These are phyloP conservation scores for Watsonalla binaria DNA, from an alignment of 2,888 invertebrate species.

Conservation along the genomic window DNA sequence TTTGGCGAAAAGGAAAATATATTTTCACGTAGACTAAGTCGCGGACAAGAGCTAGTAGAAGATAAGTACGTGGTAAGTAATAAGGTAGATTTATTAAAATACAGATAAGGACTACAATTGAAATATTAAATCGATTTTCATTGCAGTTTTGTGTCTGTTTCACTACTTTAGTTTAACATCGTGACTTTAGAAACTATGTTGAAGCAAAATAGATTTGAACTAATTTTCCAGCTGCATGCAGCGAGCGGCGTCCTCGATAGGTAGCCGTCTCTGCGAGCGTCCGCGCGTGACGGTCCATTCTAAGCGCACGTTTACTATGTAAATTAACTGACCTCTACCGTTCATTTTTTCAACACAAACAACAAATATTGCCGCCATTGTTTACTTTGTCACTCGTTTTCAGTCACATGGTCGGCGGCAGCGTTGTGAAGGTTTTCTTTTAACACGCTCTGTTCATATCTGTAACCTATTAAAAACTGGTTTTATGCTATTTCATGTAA, in stretches of 20 bases:
- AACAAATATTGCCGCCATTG: conserved; percentile 57
- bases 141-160: too few species aligned
- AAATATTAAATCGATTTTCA: too few species aligned
- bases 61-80: too few species aligned
- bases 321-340: conserved; percentile 66
- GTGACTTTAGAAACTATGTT: too few species aligned
- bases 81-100: too few species aligned
- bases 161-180: too few species aligned
- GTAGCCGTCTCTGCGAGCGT: conserved; percentile 48
- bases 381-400: conserved; percentile 38
- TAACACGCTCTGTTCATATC: not conserved
- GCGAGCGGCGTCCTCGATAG: conserved; percentile 27
- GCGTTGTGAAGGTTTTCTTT: conserved; percentile 6
- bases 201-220: not conserved
- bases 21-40: too few species aligned
- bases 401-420: conserved; percentile 19
- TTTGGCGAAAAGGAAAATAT: too few species aligned
- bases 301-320: conserved; percentile 74
- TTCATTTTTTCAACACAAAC: conserved; percentile 62
- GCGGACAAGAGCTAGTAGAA: too few species aligned
- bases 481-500: not conserved
- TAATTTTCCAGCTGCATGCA: conserved; percentile 2
- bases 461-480: not conserved
- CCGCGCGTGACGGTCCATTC: conserved; percentile 74
- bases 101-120: too few species aligned